Evolutionary conservation across 2,113 vertebrate genomes (phyloP).

Genomic region (Calyptomena viridis): DNA sequence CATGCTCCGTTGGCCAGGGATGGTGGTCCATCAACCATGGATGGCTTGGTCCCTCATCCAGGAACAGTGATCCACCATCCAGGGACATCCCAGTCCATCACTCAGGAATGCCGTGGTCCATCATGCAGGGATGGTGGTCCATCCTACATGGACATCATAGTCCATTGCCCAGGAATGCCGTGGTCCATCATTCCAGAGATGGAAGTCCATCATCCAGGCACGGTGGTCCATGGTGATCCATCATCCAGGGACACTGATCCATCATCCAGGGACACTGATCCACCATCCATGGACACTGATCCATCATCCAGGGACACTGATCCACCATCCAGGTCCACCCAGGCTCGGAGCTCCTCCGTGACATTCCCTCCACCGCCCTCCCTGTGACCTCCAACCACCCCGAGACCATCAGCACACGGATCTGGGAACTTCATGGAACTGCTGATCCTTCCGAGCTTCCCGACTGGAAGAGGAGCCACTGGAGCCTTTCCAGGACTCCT

Average conservation of each 20-base stretch:
- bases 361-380: rapidly evolving
- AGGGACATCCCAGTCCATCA: no score
- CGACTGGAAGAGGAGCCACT: not conserved
- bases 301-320: no score
- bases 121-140: not conserved
- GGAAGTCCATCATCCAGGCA: not conserved
- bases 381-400: not conserved
- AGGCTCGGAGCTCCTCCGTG: not conserved
- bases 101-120: not conserved
- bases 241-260: no score
- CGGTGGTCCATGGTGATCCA: no score
- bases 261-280: no score
- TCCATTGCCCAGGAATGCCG: no score
- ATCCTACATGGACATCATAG: not conserved
- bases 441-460: not conserved
- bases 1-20: not conserved
- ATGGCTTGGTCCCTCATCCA: no score
- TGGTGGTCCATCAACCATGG: no score
- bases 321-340: not conserved
- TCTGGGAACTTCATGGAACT: not conserved
- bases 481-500: not conserved
- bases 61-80: not conserved
- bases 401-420: rapidly evolving
- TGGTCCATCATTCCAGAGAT: no score
- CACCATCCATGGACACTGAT: not conserved